Evolutionary conservation across 2,797 vertebrate genomes (phyloP), one percentile per base, ranked within the genome.

Genomic region (Morus bassanus): DNA sequence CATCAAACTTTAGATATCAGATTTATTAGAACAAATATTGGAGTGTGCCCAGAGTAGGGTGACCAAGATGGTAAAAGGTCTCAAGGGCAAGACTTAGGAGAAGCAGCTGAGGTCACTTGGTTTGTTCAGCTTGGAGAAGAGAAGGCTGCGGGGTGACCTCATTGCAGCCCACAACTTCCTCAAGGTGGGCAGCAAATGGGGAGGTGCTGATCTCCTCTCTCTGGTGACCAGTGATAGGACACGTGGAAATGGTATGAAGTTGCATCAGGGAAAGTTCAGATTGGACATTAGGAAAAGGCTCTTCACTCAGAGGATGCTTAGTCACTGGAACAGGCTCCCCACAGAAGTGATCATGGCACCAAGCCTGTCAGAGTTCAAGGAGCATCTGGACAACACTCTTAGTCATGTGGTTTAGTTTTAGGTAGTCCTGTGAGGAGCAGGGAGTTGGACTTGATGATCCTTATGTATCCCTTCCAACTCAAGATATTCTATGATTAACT

Each of bases 301-400:
- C 27, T 60, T 59, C 30, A 33, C 30, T 59, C 2, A 53, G 45
- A 57, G 18, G 18, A 12, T 53, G 30, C 5, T 65, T 2, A 1
- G 56, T 56, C 48, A 25, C 60, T 79, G 46, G 25, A 60, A n/a
- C 46, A 60, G 53, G 59, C 13, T 72, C 7, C 12, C 8, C 37
- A 56, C 12, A 31, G 45, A 57, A 45, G 25, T 53, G 64, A 14
- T 85, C 0, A 0, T 2, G 4, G 51, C 51, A 53, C 19, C 48
- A 59, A 74, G 19, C 14, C 17, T 61, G 46, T n/a, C 27, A 56
- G 48, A 75, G 77, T 60, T 86, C 25, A 50, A 7, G 45, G 57
- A 80, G 10, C 5, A 3, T 63, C 11, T 80, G 59, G 27, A 33
- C 0, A 0, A n/a, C 4, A 7, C 21, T 75, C 54, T 30, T 7